These are phyloP conservation scores for Epizoanthus fatuus DNA, from an alignment of 92 coral and sea anemone genomes.

Conservation along the genomic window DNA sequence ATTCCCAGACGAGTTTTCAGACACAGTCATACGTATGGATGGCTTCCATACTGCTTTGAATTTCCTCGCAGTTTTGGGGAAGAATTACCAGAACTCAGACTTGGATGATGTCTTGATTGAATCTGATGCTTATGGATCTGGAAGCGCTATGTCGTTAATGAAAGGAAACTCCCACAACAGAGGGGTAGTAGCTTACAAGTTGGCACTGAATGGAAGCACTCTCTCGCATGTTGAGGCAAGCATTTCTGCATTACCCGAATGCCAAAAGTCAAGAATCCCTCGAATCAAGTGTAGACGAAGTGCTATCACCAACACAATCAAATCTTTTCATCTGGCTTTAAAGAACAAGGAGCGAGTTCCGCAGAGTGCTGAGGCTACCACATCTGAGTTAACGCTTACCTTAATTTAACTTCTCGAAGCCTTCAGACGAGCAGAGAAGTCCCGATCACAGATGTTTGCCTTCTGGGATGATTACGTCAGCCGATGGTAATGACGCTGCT, in stretches of 20 bases:
- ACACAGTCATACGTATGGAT: conserved; percentile 37
- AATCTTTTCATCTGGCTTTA: no score
- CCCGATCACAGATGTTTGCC: no score
- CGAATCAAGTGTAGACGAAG: background rate
- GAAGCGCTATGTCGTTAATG: background rate
- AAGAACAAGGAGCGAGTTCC: background rate
- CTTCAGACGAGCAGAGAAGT: no score
- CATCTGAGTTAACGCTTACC: background rate
- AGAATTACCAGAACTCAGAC: conserved; percentile 31
- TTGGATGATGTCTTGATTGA: conserved; percentile 65
- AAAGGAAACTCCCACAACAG: conserved; percentile 13
- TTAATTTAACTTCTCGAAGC: conserved; percentile 15
- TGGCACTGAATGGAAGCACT: conserved; percentile 50
- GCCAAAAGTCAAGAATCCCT: conserved; percentile 6
- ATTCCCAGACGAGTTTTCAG: background rate
- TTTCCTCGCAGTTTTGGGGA: conserved; percentile 43
- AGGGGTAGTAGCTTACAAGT: conserved; percentile 61
- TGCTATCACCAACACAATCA: background rate
- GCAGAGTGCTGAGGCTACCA: no score
- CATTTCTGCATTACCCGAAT: conserved; percentile 23
- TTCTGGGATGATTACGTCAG: no score
- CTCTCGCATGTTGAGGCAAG: conserved; percentile 59
- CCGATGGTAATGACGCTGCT: no score
- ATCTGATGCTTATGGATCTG: conserved; percentile 51
- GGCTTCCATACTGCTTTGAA: conserved; percentile 48